These are phyloP conservation scores for Conomelus anceps DNA, from an alignment of 2,888 invertebrate species.

Conservation along the genomic window DNA sequence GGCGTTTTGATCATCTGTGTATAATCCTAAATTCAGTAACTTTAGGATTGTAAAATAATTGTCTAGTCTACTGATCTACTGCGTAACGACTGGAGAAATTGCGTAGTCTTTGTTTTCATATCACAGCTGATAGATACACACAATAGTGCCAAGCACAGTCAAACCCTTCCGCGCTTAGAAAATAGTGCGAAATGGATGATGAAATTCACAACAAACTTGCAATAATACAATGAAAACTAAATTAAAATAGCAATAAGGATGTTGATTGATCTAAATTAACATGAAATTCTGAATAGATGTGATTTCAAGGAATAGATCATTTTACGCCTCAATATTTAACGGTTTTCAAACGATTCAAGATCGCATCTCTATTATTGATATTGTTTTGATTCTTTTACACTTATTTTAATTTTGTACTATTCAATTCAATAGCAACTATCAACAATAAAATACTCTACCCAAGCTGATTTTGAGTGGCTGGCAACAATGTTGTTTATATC, in stretches of 20 bases:
- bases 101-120: conserved; percentile 18
- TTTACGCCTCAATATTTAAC: not conserved
- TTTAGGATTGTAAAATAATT: not conserved
- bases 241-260: not conserved
- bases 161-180: conserved; percentile 2
- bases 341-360: not conserved
- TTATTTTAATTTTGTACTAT: not conserved
- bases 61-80: not conserved
- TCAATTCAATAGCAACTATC: not conserved
- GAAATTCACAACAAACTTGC: not conserved
- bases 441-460: not conserved
- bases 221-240: not conserved
- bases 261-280: not conserved
- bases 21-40: conserved; percentile 4
- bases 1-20: conserved; percentile 12
- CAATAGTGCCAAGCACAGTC: not conserved
- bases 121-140: conserved; percentile 10
- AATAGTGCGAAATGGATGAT: conserved; percentile 1
- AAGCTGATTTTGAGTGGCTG: not conserved
- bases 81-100: conserved; percentile 14
- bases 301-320: not conserved
- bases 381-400: not conserved
- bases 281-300: not conserved
- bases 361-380: not conserved
- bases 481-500: not conserved